Base-by-base conservation (phyloP, 2,113 vertebrate genomes). In the Atherinomorus stipes region DNA sequence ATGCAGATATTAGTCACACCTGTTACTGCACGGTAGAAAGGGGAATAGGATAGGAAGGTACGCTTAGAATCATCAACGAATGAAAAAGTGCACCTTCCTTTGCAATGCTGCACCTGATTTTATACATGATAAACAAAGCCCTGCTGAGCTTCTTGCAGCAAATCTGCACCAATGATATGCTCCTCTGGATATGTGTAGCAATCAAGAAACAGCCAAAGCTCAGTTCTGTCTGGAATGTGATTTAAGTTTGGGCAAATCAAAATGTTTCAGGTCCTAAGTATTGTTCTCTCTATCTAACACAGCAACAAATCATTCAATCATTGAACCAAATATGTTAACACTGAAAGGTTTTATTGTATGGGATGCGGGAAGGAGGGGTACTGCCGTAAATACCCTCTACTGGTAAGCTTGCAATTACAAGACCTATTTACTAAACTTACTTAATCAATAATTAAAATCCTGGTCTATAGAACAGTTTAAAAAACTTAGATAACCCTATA, bases 1-100 rank as follows among this genome's bases (percentile, higher is more conserved):
- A 11, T 0, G 2, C 68, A 56, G 16, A 75, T 74, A 71, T 57
- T 42, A 60, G 22, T 58, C 65, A 64, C 85, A 84, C 67, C 83
- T 85, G 78, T 58, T 7, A 9, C 4, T 28, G 40, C n/a, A 6
- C 18, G 21, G 31, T 1, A n/a, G n/a, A 26, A 40, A 47, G 28
- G 10, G 11, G 37, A 54, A 25, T 5, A 4, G 11, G 11, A 16
- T 31, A 28, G 12, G 38, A 58, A 66, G 44, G 34, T 18, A 16
- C 42, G 58, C 49, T 25, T 45, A 12, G 49, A 60, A 73, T 67
- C 10, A 45, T 59, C 53, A 52, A 53, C 26, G 52, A 23, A 64
- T 7, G 23, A 71, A 52, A 82, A 15, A 7, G 18, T 31, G 23
- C 40, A 56, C 34, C 68, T 31, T 52, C 56, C 61, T 57, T 67